Percentiles rank a stretch among this genome's conserved stretches.
These are phyloP conservation scores for Geotrupes spiniger DNA, from an alignment of 2,888 invertebrate genomes.

Conservation along the genomic window DNA sequence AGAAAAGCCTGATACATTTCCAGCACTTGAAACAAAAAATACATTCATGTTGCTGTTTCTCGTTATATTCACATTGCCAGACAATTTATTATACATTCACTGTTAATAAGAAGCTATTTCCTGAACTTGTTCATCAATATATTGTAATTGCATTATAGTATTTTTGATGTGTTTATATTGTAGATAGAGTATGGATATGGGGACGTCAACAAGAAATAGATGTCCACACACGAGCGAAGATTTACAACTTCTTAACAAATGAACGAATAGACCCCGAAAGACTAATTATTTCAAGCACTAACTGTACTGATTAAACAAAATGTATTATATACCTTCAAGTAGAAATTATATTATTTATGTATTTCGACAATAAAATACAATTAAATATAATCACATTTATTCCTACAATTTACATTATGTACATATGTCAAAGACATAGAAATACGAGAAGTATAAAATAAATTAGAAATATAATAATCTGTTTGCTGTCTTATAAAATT, in stretches of 20 bases:
- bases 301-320: slow-evolving; percentile 50
- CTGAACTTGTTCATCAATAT: no score
- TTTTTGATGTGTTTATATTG: no score
- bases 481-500: neutral
- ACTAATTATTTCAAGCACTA: slow-evolving; percentile 68
- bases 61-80: no score
- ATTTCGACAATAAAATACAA: neutral
- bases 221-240: slow-evolving; percentile 60
- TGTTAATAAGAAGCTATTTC: no score
- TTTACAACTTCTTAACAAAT: slow-evolving; percentile 62
- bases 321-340: neutral
- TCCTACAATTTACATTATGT: slow-evolving; percentile 1
- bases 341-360: no score
- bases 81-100: no score
- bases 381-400: neutral
- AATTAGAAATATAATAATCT: neutral
- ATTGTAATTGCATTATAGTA: no score
- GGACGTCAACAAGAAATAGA: slow-evolving; percentile 65
- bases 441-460: neutral
- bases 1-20: no score
- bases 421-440: neutral
- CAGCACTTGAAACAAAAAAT: no score
- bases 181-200: slow-evolving; percentile 72
- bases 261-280: slow-evolving; percentile 66
- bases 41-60: no score